phyloP scores from a whole-genome alignment of 2,888 invertebrate genomes.

The Tanypteryx hageni region DNA sequence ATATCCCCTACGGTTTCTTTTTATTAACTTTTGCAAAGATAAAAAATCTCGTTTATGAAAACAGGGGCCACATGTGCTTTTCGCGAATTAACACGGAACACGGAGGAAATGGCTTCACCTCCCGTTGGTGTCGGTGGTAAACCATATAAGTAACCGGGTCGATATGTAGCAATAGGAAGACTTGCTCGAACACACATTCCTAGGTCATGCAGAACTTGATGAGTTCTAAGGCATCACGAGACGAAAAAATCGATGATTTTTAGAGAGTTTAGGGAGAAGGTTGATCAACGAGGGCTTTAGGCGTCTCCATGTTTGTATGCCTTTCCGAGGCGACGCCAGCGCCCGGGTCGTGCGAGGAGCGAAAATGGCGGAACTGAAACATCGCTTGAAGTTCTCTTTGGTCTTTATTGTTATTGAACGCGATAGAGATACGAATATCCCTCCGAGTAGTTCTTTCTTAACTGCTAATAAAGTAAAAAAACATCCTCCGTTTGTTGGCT shows the following conservation, averaged over 20 bases:
- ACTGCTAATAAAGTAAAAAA: not conserved
- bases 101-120: slow-evolving; percentile 44
- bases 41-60: slow-evolving; percentile 4
- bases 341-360: not conserved
- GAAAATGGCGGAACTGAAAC: not conserved
- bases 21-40: not conserved
- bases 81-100: slow-evolving; percentile 15
- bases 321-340: not conserved
- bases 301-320: not conserved
- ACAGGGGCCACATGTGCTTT: slow-evolving; percentile 25
- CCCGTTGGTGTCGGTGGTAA: slow-evolving; percentile 39
- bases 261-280: not conserved
- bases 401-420: too few relatives aligned
- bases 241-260: slow-evolving; percentile 31
- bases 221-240: slow-evolving; percentile 51
- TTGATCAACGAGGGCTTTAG: not conserved
- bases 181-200: slow-evolving; percentile 45
- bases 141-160: slow-evolving; percentile 60
- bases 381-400: too few relatives aligned
- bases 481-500: not conserved
- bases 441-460: not conserved
- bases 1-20: not conserved
- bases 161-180: slow-evolving; percentile 62
- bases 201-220: not conserved
- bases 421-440: too few relatives aligned